Percentiles rank a stretch among this genome's conserved stretches.
Evolutionary conservation across 2,888 invertebrate species (phyloP).

Genomic region (Calameuta filiformis): DNA sequence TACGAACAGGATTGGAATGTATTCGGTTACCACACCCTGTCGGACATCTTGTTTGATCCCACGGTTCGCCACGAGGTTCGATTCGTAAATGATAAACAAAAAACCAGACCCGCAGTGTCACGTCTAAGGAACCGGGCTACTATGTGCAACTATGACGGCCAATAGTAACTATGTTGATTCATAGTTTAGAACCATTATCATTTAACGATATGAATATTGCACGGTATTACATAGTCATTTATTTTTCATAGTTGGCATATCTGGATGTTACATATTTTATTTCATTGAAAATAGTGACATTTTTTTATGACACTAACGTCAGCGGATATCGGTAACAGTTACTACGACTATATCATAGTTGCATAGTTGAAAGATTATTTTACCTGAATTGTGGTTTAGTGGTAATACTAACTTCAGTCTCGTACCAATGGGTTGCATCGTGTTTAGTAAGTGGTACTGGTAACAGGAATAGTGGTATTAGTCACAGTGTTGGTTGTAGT

Average conservation of each 20-base stretch:
- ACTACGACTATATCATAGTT: neutral
- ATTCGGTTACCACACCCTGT: constrained; percentile 49
- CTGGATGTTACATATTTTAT: neutral
- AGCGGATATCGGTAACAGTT: neutral
- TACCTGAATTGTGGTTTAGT: neutral
- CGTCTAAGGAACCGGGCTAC: neutral
- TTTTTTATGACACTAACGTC: neutral
- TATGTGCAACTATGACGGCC: neutral
- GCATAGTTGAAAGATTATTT: neutral
- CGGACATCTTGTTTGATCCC: constrained; percentile 51
- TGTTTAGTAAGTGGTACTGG: neutral
- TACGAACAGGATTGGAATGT: constrained; percentile 36
- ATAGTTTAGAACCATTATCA: neutral
- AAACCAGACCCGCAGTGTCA: constrained; percentile 8
- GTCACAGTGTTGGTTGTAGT: neutral
- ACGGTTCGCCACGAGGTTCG: constrained; percentile 38
- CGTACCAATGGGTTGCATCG: neutral
- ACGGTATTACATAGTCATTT: neutral
- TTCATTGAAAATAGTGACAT: neutral
- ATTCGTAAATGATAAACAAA: constrained; percentile 47
- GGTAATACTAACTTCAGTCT: neutral
- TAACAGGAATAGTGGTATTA: neutral
- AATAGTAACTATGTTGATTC: neutral
- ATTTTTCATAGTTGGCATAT: neutral
- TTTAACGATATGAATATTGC: neutral